Evolutionary conservation across 1,140 invertebrate species (phyloP), one percentile per base, ranked within the genome.

Genomic region (Orussus abietinus): DNA sequence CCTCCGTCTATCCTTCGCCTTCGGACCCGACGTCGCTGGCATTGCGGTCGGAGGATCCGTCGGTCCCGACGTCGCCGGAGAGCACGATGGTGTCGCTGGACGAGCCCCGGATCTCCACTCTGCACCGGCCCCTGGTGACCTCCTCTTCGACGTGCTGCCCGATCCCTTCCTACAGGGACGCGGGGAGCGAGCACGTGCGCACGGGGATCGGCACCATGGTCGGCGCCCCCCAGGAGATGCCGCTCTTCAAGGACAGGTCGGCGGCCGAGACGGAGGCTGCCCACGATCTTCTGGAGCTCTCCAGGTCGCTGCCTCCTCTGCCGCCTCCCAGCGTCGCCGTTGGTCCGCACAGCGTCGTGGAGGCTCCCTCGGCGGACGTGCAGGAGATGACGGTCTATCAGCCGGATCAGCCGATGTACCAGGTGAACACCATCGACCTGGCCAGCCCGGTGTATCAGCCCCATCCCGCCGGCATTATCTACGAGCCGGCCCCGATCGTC

Each of bases 251-350:
- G 6, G 75, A 78, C 35, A 75, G 83, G 41, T 85, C 84, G 32
- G 78, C 82, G 1, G 87, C 86, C 51, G 88, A 91, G 60, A 89
- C 85, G 1, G 87, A 89, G 69, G 88, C 86, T 3, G 88, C 88
- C 1, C 88, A 90, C 55, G 88, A 90, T 59, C 73, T 91, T n/a
- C 68, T 91, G 10, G 89, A 89, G 42, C 71, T 91, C 7, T 88
- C 86, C 2, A 80, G 88, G 39, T 87, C 86, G 25, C 57, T 88
- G 38, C 87, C 86, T 0, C 85, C 86, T 0, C 66, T 89, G 7
- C 81, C 82, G 17, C 80, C 81, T 0, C 83, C 83, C 0, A 77
- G 79, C 30, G 77, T 82, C 0, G 56, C 72, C 18, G 54, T 76
- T 52, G 63, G 73, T 3, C 69, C 72, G 0, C 73, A 72, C 12